These are phyloP conservation scores for Desmophyllum pertusum DNA, from an alignment of 92 coral and sea anemone genomes.

Conservation along the genomic window DNA sequence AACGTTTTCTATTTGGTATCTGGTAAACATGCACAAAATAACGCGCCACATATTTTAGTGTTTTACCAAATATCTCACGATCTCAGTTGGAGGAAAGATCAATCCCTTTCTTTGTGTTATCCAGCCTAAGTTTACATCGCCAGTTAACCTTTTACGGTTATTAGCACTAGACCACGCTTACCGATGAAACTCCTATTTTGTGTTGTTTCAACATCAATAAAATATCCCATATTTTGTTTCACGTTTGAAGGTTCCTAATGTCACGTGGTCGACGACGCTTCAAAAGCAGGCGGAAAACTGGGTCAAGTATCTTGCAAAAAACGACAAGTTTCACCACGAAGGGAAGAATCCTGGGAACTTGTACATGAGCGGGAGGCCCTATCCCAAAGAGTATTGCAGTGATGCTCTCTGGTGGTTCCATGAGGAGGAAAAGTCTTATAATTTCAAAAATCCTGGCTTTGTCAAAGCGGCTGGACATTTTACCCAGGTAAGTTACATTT, in stretches of 20 bases:
- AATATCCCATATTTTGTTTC: neutral
- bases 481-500: slow-evolving; percentile 40
- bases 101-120: too few species aligned
- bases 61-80: too few species aligned
- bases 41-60: too few species aligned
- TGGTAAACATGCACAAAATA: too few species aligned
- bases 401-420: slow-evolving; percentile 53
- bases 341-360: slow-evolving; percentile 46
- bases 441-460: slow-evolving; percentile 45
- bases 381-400: slow-evolving; percentile 34
- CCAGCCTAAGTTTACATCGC: too few species aligned
- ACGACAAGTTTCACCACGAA: slow-evolving; percentile 51
- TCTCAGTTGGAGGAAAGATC: too few species aligned
- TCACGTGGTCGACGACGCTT: slow-evolving; percentile 50
- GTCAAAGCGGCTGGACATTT: slow-evolving; percentile 49
- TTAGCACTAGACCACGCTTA: too few species aligned
- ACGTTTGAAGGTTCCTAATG: slow-evolving; percentile 4
- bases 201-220: too few species aligned
- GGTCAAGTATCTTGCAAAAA: slow-evolving; percentile 56
- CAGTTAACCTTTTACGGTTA: too few species aligned
- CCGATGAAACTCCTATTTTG: too few species aligned
- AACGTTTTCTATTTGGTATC: too few species aligned
- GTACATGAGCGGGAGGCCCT: slow-evolving; percentile 26
- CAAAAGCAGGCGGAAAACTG: slow-evolving; percentile 41
- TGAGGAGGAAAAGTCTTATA: slow-evolving; percentile 36